These are phyloP conservation scores for Epistrophella euchroma DNA, from an alignment of 2,888 invertebrate genomes.

Conservation along the genomic window DNA sequence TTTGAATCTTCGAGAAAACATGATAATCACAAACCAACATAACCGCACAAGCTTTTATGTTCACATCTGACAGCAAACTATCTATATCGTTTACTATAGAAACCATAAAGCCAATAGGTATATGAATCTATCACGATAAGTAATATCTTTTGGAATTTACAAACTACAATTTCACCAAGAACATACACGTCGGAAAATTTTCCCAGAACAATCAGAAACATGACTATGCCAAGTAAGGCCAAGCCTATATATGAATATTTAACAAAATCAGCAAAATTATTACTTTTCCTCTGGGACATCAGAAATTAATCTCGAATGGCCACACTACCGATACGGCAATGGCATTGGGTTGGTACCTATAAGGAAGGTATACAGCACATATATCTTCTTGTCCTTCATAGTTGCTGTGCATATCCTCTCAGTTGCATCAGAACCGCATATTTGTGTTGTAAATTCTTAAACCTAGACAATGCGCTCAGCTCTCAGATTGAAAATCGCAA, in stretches of 20 bases:
- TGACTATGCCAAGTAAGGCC: background rate
- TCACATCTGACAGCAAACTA: background rate
- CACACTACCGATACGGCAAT: constrained; percentile 22
- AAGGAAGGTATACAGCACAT: background rate
- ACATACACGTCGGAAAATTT: background rate
- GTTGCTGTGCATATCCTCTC: constrained; percentile 4
- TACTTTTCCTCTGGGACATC: constrained; percentile 68
- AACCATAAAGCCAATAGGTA: background rate
- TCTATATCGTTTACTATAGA: background rate
- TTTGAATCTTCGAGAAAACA: constrained; percentile 16
- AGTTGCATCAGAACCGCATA: constrained; percentile 57
- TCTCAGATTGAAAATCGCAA: constrained; percentile 62
- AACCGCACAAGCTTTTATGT: background rate
- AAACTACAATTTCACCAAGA: constrained; percentile 7
- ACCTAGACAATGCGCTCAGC: constrained; percentile 58
- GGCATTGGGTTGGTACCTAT: too few species aligned
- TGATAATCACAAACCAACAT: background rate
- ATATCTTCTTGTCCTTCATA: constrained; percentile 11
- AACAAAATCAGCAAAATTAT: constrained; percentile 74
- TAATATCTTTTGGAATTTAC: constrained; percentile 27
- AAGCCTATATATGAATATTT: constrained; percentile 33
- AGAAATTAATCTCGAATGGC: constrained; percentile 64
- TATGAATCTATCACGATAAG: background rate
- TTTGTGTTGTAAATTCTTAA: constrained; percentile 58
- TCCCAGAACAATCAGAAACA: constrained; percentile 4